Evolutionary conservation across 2,888 invertebrate genomes (phyloP), one percentile per base, ranked within the genome.

Genomic region (Idaea straminata): DNA sequence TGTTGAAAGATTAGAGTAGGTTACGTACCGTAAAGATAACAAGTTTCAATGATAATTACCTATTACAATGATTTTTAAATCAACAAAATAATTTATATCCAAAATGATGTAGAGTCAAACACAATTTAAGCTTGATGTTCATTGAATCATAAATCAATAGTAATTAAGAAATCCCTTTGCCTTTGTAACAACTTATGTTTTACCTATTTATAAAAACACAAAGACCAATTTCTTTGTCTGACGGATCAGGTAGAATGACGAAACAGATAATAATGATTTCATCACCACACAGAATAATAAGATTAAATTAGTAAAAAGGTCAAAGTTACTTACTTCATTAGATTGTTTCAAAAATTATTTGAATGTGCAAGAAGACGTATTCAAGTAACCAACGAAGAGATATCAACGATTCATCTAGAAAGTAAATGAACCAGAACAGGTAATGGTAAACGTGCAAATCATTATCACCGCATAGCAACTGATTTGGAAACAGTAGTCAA

Each of bases 401-500:
- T 65, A 69, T 61, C 66, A 63, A 65, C 61, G 62, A 66, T 62
- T 16, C 59, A 59, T 58, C 66, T 69, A 70, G 74, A 72, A 71
- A 74, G 72, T 71, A 69, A 71, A 66, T 68, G 66, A 64, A 65
- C 62, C 64, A 68, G 68, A 66, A 62, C 67, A 66, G 60, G 61
- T 60, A 69, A 67, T 65, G 59, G 67, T 62, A 61, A 72, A 69
- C 69, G 68, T 69, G 72, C 68, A 67, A 70, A 69, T 67, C 68
- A 69, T 71, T 72, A 68, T 57, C 66, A 62, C 34, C 63, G 62
- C 66, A 57, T 76, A 75, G 73, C 74, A 74, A 77, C 75, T 67
- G 64, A 74, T 71, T 70, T 73, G 70, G 76, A 71, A 78, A 75
- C 77, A 73, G 77, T 78, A 77, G 78, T 77, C 74, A 75, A 78